Evolutionary conservation across 2,797 vertebrate species (phyloP).

Genomic region (Crossoptilon crossoptilon): DNA sequence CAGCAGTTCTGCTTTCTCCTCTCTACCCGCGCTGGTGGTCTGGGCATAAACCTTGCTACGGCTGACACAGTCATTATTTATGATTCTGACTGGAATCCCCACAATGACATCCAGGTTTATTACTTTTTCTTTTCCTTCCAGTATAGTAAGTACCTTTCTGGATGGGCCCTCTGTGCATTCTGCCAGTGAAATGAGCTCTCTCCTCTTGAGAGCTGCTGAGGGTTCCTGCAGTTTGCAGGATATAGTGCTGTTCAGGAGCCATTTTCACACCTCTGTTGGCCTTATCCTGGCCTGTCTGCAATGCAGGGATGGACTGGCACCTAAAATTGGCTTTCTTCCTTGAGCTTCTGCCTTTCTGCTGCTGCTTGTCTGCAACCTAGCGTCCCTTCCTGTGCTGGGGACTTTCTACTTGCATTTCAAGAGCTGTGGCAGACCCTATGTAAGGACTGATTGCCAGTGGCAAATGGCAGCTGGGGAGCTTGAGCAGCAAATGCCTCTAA

Average conservation of each 20-base stretch:
- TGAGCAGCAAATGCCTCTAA: neutral
- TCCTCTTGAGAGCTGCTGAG: neutral
- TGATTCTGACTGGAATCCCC: slow-evolving; percentile 98
- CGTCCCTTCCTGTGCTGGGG: neutral
- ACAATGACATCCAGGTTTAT: slow-evolving; percentile 95
- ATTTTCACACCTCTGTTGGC: neutral
- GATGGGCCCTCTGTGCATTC: neutral
- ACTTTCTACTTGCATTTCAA: neutral
- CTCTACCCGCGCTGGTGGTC: slow-evolving; percentile 93
- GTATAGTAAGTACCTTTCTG: slow-evolving; percentile 4
- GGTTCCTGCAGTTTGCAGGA: neutral
- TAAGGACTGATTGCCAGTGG: neutral
- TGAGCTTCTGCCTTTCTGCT: neutral
- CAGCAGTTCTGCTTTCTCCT: slow-evolving; percentile 98
- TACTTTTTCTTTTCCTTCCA: slow-evolving; percentile 9
- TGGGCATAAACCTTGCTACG: slow-evolving; percentile 96
- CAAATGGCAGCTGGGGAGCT: neutral
- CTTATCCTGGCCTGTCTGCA: neutral
- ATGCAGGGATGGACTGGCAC: neutral
- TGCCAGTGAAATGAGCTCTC: neutral
- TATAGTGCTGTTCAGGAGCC: neutral
- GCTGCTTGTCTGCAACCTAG: neutral
- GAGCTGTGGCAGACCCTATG: neutral
- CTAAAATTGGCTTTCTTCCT: accelerated
- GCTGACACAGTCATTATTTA: slow-evolving; percentile 98